These are phyloP conservation scores for Pseudococcus longispinus DNA, from an alignment of 2,888 invertebrate genomes.

Conservation along the genomic window DNA sequence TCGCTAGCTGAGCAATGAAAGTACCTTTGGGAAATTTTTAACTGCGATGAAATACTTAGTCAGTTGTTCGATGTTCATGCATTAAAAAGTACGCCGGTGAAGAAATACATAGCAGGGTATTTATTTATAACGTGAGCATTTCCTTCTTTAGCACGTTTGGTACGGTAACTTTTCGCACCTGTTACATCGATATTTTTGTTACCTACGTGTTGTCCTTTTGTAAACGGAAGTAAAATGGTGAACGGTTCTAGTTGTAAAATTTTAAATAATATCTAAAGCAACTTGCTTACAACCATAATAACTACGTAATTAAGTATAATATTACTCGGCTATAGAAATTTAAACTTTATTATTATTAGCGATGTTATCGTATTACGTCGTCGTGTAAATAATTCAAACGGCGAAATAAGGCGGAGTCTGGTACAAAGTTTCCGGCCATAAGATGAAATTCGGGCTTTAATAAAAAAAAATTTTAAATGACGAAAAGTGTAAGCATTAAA, in stretches of 20 bases:
- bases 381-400: neutral
- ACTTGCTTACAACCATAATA: neutral
- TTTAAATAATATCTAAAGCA: neutral
- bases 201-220: neutral
- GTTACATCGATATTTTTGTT: neutral
- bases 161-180: neutral
- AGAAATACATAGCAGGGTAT: neutral
- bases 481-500: neutral
- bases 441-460: neutral
- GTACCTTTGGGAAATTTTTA: neutral
- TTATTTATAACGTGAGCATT: neutral
- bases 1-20: neutral
- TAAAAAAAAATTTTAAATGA: neutral
- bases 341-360: neutral
- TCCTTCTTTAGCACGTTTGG: neutral
- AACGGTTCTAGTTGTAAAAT: neutral
- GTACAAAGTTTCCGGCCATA: neutral
- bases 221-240: neutral
- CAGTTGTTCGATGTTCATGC: neutral
- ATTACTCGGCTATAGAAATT: neutral
- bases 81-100: neutral
- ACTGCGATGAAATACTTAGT: neutral
- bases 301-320: neutral
- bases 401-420: neutral
- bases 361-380: neutral